A percentile compares a stretch with the other conserved stretches of the same genome.
These are phyloP conservation scores for Macrostomum lignano DNA, from an alignment of 1,140 invertebrate species.

Conservation along the genomic window DNA sequence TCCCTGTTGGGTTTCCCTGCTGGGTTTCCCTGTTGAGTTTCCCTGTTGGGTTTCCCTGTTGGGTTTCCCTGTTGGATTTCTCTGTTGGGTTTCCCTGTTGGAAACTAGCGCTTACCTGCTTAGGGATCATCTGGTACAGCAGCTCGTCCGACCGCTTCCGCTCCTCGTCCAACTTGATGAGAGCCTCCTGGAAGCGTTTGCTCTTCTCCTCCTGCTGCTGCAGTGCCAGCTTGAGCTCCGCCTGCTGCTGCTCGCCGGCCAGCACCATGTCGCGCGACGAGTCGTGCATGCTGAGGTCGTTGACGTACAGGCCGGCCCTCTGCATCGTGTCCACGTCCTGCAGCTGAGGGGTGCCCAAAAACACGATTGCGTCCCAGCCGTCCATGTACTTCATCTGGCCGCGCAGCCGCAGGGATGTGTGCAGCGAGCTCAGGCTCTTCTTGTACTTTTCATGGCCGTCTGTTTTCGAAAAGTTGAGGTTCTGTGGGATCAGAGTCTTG, in stretches of 20 bases:
- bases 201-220: constrained; percentile 88
- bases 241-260: constrained; percentile 78
- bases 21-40: no score
- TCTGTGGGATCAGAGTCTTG: no score
- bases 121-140: constrained; percentile 7
- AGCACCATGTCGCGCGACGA: constrained; percentile 83
- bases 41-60: no score
- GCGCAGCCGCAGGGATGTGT: constrained; percentile 22
- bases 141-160: constrained; percentile 6
- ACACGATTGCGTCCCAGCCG: constrained; percentile 84
- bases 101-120: no score
- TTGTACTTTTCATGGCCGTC: no score
- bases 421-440: constrained; percentile 5
- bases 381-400: constrained; percentile 95
- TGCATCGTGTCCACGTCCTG: constrained; percentile 61
- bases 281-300: constrained; percentile 91
- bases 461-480: no score
- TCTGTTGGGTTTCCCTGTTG: no score
- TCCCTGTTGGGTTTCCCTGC: no score
- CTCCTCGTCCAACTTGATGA: constrained; percentile 42
- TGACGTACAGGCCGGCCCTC: constrained; percentile 64
- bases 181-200: constrained; percentile 74
- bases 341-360: constrained; percentile 70
- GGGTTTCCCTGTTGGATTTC: no score
- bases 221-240: constrained; percentile 67